Evolutionary conservation across 2,888 invertebrate genomes (phyloP).

Genomic region (Cyaniris semiargus): DNA sequence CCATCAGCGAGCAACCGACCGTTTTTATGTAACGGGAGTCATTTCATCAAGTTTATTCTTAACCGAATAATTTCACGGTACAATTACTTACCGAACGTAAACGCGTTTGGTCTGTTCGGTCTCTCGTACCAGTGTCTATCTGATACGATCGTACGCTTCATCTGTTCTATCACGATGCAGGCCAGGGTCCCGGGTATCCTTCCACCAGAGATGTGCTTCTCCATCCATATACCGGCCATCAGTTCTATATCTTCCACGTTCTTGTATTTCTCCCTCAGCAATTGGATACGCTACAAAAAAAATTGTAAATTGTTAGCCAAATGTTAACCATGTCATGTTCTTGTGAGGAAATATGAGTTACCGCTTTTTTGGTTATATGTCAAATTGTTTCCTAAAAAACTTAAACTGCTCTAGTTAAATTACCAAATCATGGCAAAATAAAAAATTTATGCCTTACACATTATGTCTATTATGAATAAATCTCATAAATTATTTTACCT

Average conservation of each 20-base stretch:
- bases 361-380: not conserved
- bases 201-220: constrained; percentile 87
- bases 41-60: not conserved
- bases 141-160: constrained; percentile 86
- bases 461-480: not conserved
- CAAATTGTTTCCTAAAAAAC: not conserved
- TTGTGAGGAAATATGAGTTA: not conserved
- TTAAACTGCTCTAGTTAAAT: not conserved
- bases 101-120: constrained; percentile 51
- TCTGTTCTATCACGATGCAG: constrained; percentile 91
- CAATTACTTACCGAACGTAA: constrained; percentile 49
- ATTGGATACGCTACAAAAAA: constrained; percentile 35
- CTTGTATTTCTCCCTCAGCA: constrained; percentile 47
- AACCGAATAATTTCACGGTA: constrained; percentile 3
- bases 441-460: not conserved
- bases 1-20: not conserved
- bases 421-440: not conserved
- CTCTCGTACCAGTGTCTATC: constrained; percentile 89
- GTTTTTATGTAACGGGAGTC: constrained; percentile 18
- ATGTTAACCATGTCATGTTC: not conserved
- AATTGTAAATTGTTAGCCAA: no score
- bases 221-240: constrained; percentile 92
- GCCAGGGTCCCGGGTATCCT: constrained; percentile 92
- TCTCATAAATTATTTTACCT: no score
- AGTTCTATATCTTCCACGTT: constrained; percentile 91